Evolutionary conservation across 1,140 invertebrate genomes (phyloP), one percentile per base, ranked within the genome.

Genomic region (Sesamia nonagrioides): DNA sequence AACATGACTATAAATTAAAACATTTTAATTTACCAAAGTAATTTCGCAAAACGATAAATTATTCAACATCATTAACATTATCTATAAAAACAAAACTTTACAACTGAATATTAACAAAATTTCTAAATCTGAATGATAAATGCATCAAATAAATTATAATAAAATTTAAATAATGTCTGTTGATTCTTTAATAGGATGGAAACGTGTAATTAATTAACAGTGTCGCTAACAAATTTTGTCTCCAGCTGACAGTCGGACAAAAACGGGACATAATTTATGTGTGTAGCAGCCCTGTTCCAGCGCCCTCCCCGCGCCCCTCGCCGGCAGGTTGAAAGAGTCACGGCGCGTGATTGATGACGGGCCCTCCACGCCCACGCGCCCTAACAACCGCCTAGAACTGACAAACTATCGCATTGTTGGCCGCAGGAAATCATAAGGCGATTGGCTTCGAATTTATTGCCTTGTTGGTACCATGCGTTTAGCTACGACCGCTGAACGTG

Each of bases 261-360:
- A 91, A 92, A 92, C 89, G 84, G 83, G 45, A 71, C 73, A 88
- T 92, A 92, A 93, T 93, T 92, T 94, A 92, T 90, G 85, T 88
- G 56, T 81, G 86, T 83, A 82, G 54, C 88, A 89, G 82, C 89
- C 92, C 90, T 91, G 82, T 13, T 33, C 2, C 75, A 52, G 61
- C 50, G 48, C 48, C 75, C 54, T 17, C 56, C 27, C 74, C 69
- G 78, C 85, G 63, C 84, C 81, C 76, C 73, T 50, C 81, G 89
- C 84, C 94, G 91, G 93, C 94, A 94, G 94, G 92, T 95, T 95
- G 94, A 93, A 94, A 94, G 93, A 95, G 93, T 94, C 94, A 92
- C 86, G 89, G 76, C 79, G 90, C 69, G 90, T 95, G 94, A 95
- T 95, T 93, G 94, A 95, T 95, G 94, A 90, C 84, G 83, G 84